phyloP scores from a whole-genome alignment of 2,888 invertebrate genomes.

The Nomada flava region DNA sequence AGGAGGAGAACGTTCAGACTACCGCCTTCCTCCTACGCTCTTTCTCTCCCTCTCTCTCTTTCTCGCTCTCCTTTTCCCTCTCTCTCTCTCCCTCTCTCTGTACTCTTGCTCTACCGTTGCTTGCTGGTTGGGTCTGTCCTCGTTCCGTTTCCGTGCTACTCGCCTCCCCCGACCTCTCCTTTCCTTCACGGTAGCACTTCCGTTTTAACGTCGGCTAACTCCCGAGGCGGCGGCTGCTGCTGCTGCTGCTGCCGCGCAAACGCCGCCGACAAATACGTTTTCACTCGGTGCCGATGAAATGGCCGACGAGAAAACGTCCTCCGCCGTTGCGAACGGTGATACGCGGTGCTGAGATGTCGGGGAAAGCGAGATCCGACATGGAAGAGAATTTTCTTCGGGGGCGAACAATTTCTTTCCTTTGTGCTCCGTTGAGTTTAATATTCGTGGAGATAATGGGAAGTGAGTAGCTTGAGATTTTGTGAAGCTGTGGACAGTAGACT shows the following conservation, averaged over 20 bases:
- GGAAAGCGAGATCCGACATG: background rate
- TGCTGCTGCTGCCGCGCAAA: conserved; percentile 66
- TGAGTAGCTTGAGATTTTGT: no score
- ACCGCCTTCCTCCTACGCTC: conserved; percentile 79
- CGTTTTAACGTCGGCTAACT: conserved; percentile 69
- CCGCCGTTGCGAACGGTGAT: conserved; percentile 50
- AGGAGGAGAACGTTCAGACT: conserved; percentile 83
- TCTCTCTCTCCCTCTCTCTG: conserved; percentile 41
- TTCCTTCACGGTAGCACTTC: conserved; percentile 65
- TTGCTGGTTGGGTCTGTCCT: conserved; percentile 56
- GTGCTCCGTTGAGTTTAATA: background rate
- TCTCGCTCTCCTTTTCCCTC: background rate
- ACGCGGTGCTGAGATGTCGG: conserved; percentile 9
- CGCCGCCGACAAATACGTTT: conserved; percentile 71
- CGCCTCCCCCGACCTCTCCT: conserved; percentile 52
- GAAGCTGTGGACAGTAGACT: no score
- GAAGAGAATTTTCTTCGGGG: background rate
- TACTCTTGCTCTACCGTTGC: conserved; percentile 45
- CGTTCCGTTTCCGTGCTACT: conserved; percentile 40
- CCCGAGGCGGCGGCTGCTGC: conserved; percentile 49
- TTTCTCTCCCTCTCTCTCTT: conserved; percentile 53
- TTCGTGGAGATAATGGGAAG: background rate
- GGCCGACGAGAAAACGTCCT: conserved; percentile 76
- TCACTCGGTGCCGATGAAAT: conserved; percentile 76
- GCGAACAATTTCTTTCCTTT: background rate